Evolutionary conservation across 2,113 vertebrate genomes (phyloP), one percentile per base, ranked within the genome.

Genomic region (Hoplias malabaricus): DNA sequence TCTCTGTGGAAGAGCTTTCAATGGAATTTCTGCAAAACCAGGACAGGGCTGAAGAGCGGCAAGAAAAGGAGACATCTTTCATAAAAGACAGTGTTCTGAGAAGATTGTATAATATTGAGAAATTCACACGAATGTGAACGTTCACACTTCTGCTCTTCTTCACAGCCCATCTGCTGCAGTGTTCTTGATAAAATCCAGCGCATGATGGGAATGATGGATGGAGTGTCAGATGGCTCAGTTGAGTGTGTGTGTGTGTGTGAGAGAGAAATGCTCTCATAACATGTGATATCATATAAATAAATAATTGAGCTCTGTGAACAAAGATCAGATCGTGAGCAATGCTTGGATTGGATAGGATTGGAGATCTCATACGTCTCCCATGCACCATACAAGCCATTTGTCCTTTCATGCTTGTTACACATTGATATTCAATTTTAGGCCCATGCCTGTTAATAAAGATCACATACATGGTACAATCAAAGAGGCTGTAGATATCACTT

Each of bases 131-230:
- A 73, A 57, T 25, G 43, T n/a, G 36, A 25, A 61, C 12, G 70
- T 75, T 82, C 77, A 78, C 76, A 66, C 80, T 69, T 77, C 75
- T 69, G 59, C 69, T 79, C 69, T 71, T 70, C 53, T 82, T 82
- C 81, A 63, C 76, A 65, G 48, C 81, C 81, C 81, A 79, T 82
- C 81, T 82, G 80, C 75, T 74, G 29, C 63, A 69, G 76, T 72
- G 77, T 79, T 82, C 71, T 74, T 79, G 71, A 75, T 79, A 71
- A 79, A 78, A 70, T 79, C 76, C 75, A 78, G 76, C 74, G 76
- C 65, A 70, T 78, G 67, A 82, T 79, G 71, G 57, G 71, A 62
- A 46, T 70, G 80, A 82, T 82, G 71, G 66, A 82, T 79, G 59
- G 76, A 23, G 50, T 75, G 80, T 82, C 80, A 82, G 71, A 82